Evolutionary conservation across 1,140 invertebrate species (phyloP).

Genomic region (Alviniconcha marisindica): DNA sequence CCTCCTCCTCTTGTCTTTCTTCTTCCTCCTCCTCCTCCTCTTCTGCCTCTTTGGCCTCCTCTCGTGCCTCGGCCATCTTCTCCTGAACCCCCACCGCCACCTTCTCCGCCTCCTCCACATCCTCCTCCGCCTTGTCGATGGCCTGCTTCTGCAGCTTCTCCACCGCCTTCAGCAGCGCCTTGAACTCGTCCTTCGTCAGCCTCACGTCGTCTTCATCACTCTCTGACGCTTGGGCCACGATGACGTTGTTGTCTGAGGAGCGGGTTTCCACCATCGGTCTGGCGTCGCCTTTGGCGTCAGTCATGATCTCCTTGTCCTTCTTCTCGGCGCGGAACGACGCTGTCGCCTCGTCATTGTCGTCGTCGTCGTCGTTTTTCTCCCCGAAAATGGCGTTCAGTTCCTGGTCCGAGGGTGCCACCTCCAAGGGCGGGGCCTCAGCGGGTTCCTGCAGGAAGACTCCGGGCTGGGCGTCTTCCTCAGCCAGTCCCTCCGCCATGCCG

Average conservation of each 20-base stretch:
- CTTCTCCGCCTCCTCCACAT: background rate
- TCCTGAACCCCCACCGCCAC: conserved; percentile 21
- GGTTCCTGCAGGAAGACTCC: background rate
- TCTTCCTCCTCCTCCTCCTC: background rate
- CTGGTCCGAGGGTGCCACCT: background rate
- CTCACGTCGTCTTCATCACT: background rate
- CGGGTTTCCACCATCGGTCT: background rate
- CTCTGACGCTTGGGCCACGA: conserved; percentile 1
- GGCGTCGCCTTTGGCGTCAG: background rate
- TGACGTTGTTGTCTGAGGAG: conserved; percentile 16
- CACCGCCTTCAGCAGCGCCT: conserved; percentile 46
- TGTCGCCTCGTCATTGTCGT: background rate
- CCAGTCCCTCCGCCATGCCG: background rate
- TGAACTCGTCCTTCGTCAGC: conserved; percentile 51
- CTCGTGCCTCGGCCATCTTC: conserved; percentile 1
- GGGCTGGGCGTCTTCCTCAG: background rate
- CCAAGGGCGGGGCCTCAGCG: background rate
- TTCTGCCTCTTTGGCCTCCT: background rate
- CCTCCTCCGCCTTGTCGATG: background rate
- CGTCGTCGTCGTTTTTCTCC: background rate
- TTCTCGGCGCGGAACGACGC: background rate
- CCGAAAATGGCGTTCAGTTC: conserved; percentile 20
- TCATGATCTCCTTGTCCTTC: conserved; percentile 5
- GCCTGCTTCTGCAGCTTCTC: conserved; percentile 48
- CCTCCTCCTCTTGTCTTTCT: background rate